A percentile compares a stretch with the other conserved stretches of the same genome.
Evolutionary conservation across 2,888 invertebrate genomes (phyloP).

Genomic region (Epinotia ramella): DNA sequence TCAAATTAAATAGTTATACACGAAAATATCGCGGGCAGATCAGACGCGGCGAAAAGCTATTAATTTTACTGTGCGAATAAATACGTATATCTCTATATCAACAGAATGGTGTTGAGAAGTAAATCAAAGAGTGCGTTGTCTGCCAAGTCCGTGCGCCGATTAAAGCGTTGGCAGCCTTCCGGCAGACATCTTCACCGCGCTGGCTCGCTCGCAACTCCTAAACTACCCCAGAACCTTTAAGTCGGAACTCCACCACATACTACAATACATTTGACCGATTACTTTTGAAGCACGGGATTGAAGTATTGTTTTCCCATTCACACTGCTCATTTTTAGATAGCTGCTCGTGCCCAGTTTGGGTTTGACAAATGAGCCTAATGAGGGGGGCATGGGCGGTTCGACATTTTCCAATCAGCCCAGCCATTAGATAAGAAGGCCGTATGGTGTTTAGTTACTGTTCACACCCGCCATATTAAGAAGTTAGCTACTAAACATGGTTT

Average conservation of each 20-base stretch:
- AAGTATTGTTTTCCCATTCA: constrained; percentile 38
- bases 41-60: constrained; percentile 46
- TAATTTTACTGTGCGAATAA: constrained; percentile 43
- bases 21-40: constrained; percentile 39
- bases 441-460: not conserved
- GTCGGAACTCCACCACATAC: constrained; percentile 19
- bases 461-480: no score
- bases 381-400: constrained; percentile 24
- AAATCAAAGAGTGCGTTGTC: constrained; percentile 74
- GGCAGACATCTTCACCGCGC: constrained; percentile 69
- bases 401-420: constrained; percentile 28
- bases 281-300: constrained; percentile 7
- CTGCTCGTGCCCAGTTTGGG: constrained; percentile 16
- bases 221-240: constrained; percentile 12
- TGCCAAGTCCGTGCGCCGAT: constrained; percentile 74
- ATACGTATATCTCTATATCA: constrained; percentile 54
- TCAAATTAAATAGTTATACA: constrained; percentile 38
- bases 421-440: constrained; percentile 10
- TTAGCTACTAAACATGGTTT: no score
- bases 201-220: constrained; percentile 24
- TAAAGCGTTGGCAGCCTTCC: constrained; percentile 74
- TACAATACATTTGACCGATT: not conserved
- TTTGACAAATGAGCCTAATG: constrained; percentile 37
- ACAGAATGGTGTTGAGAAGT: constrained; percentile 75
- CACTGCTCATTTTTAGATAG: constrained; percentile 29